phyloP scores from a whole-genome alignment of 1,140 invertebrate genomes.

The Nomia melanderi region DNA sequence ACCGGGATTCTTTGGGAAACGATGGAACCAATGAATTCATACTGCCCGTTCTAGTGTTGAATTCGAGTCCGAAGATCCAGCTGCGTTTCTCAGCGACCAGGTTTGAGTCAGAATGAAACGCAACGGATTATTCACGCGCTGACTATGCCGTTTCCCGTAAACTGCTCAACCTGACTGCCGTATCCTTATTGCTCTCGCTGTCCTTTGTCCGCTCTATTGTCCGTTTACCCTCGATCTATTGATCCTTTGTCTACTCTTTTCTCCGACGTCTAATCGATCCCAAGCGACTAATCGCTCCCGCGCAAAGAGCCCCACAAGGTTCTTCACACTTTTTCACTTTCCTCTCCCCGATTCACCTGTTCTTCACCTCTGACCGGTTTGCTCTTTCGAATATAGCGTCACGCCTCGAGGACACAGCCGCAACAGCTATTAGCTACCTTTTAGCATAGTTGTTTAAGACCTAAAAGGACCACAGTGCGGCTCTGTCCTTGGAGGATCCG shows the following conservation, averaged over 20 bases:
- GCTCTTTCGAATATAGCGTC: neutral
- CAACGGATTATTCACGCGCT: neutral
- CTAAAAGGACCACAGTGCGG: too few species aligned
- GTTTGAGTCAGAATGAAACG: too few species aligned
- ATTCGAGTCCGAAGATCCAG: too few species aligned
- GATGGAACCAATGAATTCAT: too few species aligned
- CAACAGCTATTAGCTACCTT: too few species aligned
- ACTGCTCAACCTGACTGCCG: neutral
- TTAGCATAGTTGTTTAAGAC: too few species aligned
- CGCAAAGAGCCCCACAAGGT: neutral
- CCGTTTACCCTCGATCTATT: neutral
- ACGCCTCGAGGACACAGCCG: too few species aligned
- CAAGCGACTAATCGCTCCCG: neutral
- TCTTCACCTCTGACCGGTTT: neutral
- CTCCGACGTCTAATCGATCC: neutral
- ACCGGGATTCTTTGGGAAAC: too few species aligned
- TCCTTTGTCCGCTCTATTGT: neutral
- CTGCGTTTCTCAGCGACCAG: too few species aligned
- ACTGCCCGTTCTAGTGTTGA: too few species aligned
- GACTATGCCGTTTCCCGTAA: neutral
- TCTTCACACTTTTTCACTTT: neutral
- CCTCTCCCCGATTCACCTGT: neutral
- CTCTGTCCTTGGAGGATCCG: too few species aligned
- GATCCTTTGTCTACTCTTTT: slow-evolving; percentile 1
- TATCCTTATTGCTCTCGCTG: neutral